A percentile compares a stretch with the other conserved stretches of the same genome.
These are phyloP conservation scores for Diarsia rubi DNA, from an alignment of 2,888 invertebrate species.

Conservation along the genomic window DNA sequence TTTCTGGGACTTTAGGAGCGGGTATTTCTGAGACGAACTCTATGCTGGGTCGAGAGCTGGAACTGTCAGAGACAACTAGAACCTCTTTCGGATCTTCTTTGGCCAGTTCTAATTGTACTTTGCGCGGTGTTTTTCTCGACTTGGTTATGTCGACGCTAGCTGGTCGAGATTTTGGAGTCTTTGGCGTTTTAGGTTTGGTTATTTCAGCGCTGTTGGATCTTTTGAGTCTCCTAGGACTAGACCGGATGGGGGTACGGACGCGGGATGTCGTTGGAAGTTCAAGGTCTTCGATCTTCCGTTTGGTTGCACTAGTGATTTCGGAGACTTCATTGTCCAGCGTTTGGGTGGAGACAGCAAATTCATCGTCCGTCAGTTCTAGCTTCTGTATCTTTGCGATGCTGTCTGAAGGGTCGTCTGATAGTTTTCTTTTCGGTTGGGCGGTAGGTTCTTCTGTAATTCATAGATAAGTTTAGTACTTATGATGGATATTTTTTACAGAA, in stretches of 20 bases:
- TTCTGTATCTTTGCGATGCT: slow-evolving; percentile 82
- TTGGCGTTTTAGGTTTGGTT: slow-evolving; percentile 80
- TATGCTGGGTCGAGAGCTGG: slow-evolving; percentile 75
- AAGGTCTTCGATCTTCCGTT: slow-evolving; percentile 74
- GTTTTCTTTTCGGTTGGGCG: slow-evolving; percentile 80
- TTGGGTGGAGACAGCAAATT: slow-evolving; percentile 76
- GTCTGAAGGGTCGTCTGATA: slow-evolving; percentile 76
- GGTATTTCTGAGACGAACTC: slow-evolving; percentile 79
- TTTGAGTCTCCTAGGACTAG: slow-evolving; percentile 83
- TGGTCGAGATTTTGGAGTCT: slow-evolving; percentile 82
- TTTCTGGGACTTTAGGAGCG: slow-evolving; percentile 75
- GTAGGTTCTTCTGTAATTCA: slow-evolving; percentile 75
- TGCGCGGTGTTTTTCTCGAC: slow-evolving; percentile 75
- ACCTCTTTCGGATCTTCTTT: slow-evolving; percentile 66
- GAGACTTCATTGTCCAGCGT: slow-evolving; percentile 84
- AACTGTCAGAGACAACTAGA: slow-evolving; percentile 67
- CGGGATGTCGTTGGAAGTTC: slow-evolving; percentile 80
- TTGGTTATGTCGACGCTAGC: slow-evolving; percentile 84
- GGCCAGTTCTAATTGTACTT: slow-evolving; percentile 66
- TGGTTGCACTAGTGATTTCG: slow-evolving; percentile 77
- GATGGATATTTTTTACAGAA: background rate
- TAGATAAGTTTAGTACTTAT: background rate
- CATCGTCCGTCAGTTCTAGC: slow-evolving; percentile 76
- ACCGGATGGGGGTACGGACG: slow-evolving; percentile 78
- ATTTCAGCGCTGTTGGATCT: slow-evolving; percentile 85